Percentiles rank a stretch among this genome's conserved stretches.
These are phyloP conservation scores for Lochmaea crataegi DNA, from an alignment of 2,888 invertebrate species.

Conservation along the genomic window DNA sequence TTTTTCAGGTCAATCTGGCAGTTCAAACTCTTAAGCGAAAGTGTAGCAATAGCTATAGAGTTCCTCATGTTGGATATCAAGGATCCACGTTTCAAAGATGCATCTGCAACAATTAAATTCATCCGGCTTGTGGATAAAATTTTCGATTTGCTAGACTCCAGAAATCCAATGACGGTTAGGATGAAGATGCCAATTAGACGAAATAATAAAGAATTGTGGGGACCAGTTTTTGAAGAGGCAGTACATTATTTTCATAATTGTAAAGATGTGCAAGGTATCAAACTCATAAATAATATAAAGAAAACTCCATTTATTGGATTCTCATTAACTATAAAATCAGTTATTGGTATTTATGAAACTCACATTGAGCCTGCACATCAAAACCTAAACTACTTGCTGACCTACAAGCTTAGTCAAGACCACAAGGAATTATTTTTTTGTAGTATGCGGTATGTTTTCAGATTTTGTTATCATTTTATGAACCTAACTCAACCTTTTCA, in stretches of 20 bases:
- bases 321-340: conserved; percentile 22
- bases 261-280: too few relatives aligned
- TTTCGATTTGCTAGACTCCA: too few relatives aligned
- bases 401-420: conserved; percentile 35
- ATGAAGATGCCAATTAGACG: too few relatives aligned
- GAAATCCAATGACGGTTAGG: too few relatives aligned
- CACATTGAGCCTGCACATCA: conserved; percentile 3
- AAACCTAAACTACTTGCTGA: conserved; percentile 28
- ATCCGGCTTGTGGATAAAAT: too few relatives aligned
- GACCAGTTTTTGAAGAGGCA: too few relatives aligned
- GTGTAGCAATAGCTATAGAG: conserved; percentile 16
- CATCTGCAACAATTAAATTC: too few relatives aligned
- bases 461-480: neutral
- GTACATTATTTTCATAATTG: too few relatives aligned
- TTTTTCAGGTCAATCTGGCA: conserved; percentile 24
- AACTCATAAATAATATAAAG: too few relatives aligned
- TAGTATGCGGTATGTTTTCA: conserved; percentile 19
- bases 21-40: conserved; percentile 17
- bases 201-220: too few relatives aligned
- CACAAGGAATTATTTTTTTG: conserved; percentile 34
- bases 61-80: conserved; percentile 21
- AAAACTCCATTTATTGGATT: conserved; percentile 30
- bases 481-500: conserved; percentile 19
- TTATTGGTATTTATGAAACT: conserved; percentile 23
- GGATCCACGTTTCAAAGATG: conserved; percentile 3